Percentiles rank a stretch among this genome's conserved stretches.
These are phyloP conservation scores for Lasioglossum morio DNA, from an alignment of 2,888 invertebrate species.

Conservation along the genomic window DNA sequence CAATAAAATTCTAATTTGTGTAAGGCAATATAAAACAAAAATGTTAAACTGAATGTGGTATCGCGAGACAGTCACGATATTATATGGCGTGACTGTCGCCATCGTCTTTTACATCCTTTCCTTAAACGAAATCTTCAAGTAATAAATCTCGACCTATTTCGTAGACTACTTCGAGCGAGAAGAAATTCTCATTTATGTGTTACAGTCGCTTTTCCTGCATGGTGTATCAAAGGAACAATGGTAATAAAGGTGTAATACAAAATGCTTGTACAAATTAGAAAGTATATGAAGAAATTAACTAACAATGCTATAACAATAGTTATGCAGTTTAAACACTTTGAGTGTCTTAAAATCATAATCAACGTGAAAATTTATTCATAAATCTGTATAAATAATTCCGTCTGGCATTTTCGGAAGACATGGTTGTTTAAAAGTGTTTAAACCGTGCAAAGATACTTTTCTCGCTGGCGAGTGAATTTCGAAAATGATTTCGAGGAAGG, in stretches of 20 bases:
- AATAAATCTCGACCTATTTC: background rate
- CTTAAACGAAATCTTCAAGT: background rate
- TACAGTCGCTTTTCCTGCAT: background rate
- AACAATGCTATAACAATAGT: too few species aligned
- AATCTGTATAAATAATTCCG: background rate
- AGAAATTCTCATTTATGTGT: background rate
- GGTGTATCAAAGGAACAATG: background rate
- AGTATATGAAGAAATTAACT: background rate
- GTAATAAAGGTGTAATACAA: background rate
- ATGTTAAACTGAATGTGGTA: background rate
- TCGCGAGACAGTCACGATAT: background rate
- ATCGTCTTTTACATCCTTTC: background rate
- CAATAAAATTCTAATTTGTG: background rate
- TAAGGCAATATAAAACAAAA: background rate
- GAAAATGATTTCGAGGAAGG: background rate
- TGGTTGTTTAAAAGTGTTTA: background rate
- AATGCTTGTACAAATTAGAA: background rate
- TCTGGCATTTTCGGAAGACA: background rate
- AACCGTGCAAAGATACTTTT: accelerated
- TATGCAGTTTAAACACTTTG: too few species aligned
- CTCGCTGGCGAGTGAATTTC: background rate
- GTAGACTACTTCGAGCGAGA: background rate
- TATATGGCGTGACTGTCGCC: background rate
- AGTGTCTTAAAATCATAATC: background rate
- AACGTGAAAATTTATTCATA: background rate